phyloP scores from a whole-genome alignment of 2,888 invertebrate genomes.

The Lithophane leautieri region DNA sequence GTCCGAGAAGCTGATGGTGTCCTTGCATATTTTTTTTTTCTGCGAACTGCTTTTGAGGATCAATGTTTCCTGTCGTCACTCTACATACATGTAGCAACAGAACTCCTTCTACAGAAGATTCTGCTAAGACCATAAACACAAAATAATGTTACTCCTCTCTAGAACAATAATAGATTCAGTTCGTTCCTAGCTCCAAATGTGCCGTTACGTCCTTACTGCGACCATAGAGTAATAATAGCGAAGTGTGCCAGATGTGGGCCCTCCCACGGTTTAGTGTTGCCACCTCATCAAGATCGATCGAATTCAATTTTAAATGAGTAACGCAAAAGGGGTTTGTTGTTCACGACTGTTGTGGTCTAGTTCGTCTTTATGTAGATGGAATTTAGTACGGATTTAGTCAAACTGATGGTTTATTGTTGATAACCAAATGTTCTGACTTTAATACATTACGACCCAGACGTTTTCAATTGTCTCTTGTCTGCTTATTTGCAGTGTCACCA shows the following conservation, averaged over 20 bases:
- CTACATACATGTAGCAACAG: not conserved
- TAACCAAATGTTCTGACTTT: not conserved
- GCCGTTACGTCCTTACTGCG: conserved; percentile 59
- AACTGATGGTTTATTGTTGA: not conserved
- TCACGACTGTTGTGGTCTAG: conserved; percentile 39
- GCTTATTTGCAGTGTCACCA: not conserved
- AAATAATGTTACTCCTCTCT: conserved; percentile 23
- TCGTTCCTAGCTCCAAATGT: conserved; percentile 53
- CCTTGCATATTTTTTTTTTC: not conserved
- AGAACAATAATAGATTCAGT: conserved; percentile 48
- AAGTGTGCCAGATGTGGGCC: conserved; percentile 71
- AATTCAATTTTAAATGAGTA: conserved; percentile 59
- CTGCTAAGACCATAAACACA: conserved; percentile 5
- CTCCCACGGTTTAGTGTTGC: conserved; percentile 74
- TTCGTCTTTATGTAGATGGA: not conserved
- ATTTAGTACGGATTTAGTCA: not conserved
- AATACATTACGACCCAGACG: not conserved
- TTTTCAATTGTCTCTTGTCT: not conserved
- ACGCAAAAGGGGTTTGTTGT: conserved; percentile 41
- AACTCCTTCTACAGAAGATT: not conserved
- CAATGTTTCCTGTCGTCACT: not conserved
- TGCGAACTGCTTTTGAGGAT: not conserved
- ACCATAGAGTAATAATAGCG: conserved; percentile 65
- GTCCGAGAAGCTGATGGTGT: not conserved
- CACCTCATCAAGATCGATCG: conserved; percentile 62